Base-by-base conservation (phyloP, 2,888 invertebrate genomes). In the Caenorhabditis parvicauda region DNA sequence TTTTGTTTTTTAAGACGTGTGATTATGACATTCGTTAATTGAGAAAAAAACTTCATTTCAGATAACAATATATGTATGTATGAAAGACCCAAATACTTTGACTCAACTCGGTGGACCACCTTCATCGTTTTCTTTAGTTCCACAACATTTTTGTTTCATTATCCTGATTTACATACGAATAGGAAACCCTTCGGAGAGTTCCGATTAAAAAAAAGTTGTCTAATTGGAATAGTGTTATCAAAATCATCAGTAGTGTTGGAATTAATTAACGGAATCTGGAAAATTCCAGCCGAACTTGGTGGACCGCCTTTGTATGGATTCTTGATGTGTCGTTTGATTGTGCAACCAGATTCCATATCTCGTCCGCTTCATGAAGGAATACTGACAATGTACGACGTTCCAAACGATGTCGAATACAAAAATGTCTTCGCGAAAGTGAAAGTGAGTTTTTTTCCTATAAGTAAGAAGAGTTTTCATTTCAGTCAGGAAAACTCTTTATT, bases 261-360 rank as follows among this genome's bases (percentile, higher is more conserved):
- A n/a, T 7, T 24, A 35, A 29, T 25, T 14, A 27, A 17, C 17
- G n/a, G n/a, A n/a, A n/a, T n/a, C n/a, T n/a, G n/a, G n/a, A n/a
- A n/a, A n/a, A n/a, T 52, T 67, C 41, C 54, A 71, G 67, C 69
- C 21, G 69, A 67, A 50, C 61, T 72, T 0, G 64, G 64, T 19
- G 72, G 72, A 19, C 72, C 72, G 41, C 72, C 72, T 9, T 59
- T 72, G 17, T 72, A 72, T 38, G 72, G 72, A 1, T 64, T 67
- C 27, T 54, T 72, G 17, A 61, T 72, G 28, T 72, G 67, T 47
- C 61, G 72, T 2, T 43, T 72, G 35, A 67, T 57, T 1, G 64
- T 65, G 38, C 69, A 67, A 38, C 72, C 72, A 2, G 57, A 61
- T 46, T 72, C 72, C 2, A 66, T 68, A 1, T 56, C 66, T 1